phyloP scores from a whole-genome alignment of 1,140 invertebrate genomes.

The Penaeus vannamei region DNA sequence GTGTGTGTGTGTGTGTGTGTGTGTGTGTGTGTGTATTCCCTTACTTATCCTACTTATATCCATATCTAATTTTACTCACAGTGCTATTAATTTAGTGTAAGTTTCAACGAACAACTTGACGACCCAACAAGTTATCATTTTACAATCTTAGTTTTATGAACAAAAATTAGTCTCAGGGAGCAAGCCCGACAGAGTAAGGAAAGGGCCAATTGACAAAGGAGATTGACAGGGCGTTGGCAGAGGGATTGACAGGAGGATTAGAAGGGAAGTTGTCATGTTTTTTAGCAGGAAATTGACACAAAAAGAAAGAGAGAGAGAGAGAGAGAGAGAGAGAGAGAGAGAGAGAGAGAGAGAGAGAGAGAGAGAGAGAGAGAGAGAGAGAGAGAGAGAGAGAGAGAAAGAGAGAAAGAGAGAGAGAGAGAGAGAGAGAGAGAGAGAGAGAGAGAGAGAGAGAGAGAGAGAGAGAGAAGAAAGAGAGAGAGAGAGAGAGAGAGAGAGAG shows the following conservation, averaged over 20 bases:
- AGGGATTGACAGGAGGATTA: not conserved
- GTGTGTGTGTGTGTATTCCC: no score
- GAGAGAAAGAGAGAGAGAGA: slow-evolving; percentile 11
- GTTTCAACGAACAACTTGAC: no score
- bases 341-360: slow-evolving; percentile 11
- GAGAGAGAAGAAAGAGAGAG: slow-evolving; percentile 4
- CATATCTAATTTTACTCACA: no score
- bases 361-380: slow-evolving; percentile 11
- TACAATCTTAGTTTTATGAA: no score
- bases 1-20: no score
- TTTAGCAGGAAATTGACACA: not conserved
- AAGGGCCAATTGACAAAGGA: not conserved
- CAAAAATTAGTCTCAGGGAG: no score
- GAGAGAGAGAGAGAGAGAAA: slow-evolving; percentile 11
- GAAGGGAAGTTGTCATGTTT: not conserved
- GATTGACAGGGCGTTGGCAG: not conserved
- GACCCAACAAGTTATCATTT: no score
- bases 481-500: slow-evolving; percentile 5
- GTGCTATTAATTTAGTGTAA: no score
- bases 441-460: slow-evolving; percentile 10
- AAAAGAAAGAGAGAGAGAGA: slow-evolving; percentile 12
- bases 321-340: slow-evolving; percentile 11
- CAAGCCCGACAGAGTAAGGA: no score
- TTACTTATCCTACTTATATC: no score
- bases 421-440: slow-evolving; percentile 5